Evolutionary conservation across 2,888 invertebrate species (phyloP).

Genomic region (Drosophila yooni): DNA sequence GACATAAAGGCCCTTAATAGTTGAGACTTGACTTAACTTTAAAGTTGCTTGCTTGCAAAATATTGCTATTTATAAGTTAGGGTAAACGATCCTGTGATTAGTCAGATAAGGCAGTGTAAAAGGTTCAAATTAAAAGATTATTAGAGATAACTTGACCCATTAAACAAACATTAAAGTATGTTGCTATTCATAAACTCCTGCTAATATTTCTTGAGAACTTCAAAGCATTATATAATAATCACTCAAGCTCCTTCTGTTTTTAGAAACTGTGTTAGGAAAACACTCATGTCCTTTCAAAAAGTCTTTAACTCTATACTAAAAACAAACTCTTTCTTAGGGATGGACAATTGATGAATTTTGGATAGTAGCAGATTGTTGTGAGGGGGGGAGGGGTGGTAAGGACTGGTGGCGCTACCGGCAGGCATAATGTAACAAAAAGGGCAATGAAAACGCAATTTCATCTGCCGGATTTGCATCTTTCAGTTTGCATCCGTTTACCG

Average conservation of each 20-base stretch:
- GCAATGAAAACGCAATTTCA: slow-evolving; percentile 71
- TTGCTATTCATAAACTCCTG: background rate
- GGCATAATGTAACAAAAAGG: slow-evolving; percentile 21
- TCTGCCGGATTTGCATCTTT: slow-evolving; percentile 79
- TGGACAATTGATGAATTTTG: slow-evolving; percentile 22
- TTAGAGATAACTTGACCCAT: background rate
- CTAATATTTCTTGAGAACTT: background rate
- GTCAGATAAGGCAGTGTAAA: background rate
- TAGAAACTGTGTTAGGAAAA: background rate
- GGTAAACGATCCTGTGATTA: background rate
- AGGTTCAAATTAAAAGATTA: background rate
- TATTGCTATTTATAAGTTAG: background rate
- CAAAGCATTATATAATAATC: background rate
- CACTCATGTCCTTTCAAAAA: background rate
- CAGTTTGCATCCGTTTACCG: slow-evolving; percentile 79
- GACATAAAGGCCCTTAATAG: background rate
- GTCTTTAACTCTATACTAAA: background rate
- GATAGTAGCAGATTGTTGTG: background rate
- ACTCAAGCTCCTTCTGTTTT: background rate
- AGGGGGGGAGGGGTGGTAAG: background rate
- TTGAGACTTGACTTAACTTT: background rate
- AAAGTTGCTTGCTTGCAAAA: background rate
- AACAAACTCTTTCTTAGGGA: background rate
- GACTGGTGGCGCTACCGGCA: background rate
- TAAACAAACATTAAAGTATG: background rate